Base-by-base conservation (phyloP, 2,797 vertebrate genomes). In the Natrix natrix region DNA sequence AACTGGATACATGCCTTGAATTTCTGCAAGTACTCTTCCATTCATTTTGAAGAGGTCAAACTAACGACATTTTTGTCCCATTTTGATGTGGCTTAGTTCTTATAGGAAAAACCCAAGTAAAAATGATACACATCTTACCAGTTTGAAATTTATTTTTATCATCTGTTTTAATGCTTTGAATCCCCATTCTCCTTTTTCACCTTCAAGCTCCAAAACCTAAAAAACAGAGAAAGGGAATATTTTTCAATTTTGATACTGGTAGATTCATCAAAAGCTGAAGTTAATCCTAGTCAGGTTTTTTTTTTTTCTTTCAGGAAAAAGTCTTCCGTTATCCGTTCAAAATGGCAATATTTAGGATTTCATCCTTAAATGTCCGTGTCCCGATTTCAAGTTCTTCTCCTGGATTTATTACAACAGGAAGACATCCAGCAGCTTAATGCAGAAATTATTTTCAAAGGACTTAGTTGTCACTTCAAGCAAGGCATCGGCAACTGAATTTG, bases 131-230 rank as follows among this genome's bases (percentile, higher is more conserved):
- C 13, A 95, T 95, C 89, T 94, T 98, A 99, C 99, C 99, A 99
- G 97, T 97, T 99, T 99, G 97, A 99, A 99, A 97, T 99, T 99
- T 97, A 99, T 99, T 98, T 99, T 99, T 96, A 99, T 99, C 99
- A 99, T 99, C 98, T 99, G 99, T 98, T 99, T 99, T 96, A 99
- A 97, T 95, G 99, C 99, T 98, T 99, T 99, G 97, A 99, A 99
- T 93, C 99, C 99, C 99, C 99, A 99, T 98, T 99, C 99, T 97
- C 99, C 99, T 95, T 99, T 99, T 97, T 99, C 99, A 94, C 99
- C 99, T 97, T 99, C 99, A 1, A 99, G 98, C 93, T 99, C 99
- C 98, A 99, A 97, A 93, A 99, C 99, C 99, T 99, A 96, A 96
- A 86, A 97, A 96, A 52, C 92, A 83, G 94, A 96, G 78, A 92